phyloP scores from a whole-genome alignment of 2,113 vertebrate species.

The Amphilophus citrinellus region DNA sequence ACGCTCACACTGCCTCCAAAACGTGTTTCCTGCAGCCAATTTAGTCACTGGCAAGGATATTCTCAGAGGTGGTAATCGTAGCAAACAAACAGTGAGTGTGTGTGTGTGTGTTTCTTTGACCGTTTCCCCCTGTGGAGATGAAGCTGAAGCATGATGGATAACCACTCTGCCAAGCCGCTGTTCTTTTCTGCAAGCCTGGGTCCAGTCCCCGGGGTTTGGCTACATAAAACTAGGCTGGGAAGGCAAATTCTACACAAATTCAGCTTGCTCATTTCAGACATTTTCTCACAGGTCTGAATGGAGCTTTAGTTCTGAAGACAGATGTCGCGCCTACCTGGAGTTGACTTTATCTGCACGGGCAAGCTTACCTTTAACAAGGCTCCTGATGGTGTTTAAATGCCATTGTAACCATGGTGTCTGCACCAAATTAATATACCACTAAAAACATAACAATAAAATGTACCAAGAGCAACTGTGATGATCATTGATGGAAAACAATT shows the following conservation, averaged over 20 bases:
- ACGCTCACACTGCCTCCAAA: conserved; percentile 42
- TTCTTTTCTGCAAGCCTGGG: conserved; percentile 57
- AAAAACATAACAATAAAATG: neutral
- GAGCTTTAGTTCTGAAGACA: neutral
- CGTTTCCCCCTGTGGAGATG: conserved; percentile 57
- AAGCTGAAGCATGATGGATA: conserved; percentile 76
- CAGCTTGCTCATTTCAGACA: conserved; percentile 33
- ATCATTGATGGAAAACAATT: neutral
- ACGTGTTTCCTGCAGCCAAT: conserved; percentile 72
- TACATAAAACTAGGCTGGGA: conserved; percentile 53
- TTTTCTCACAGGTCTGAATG: conserved; percentile 3
- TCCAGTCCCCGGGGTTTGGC: conserved; percentile 46
- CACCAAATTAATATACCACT: neutral
- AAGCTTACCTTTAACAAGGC: conserved; percentile 12
- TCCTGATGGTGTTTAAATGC: conserved; percentile 11
- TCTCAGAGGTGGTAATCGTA: conserved; percentile 68
- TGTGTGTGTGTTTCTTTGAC: conserved; percentile 59
- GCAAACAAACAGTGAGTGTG: conserved; percentile 60
- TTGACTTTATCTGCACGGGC: conserved; percentile 15
- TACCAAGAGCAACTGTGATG: neutral
- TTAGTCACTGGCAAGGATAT: conserved; percentile 67
- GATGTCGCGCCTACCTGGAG: neutral
- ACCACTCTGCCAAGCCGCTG: conserved; percentile 64
- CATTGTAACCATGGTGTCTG: conserved; percentile 18
- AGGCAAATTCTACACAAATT: conserved; percentile 64